Evolutionary conservation across 2,888 invertebrate species (phyloP).

Genomic region (Listrodromus nycthemerus): DNA sequence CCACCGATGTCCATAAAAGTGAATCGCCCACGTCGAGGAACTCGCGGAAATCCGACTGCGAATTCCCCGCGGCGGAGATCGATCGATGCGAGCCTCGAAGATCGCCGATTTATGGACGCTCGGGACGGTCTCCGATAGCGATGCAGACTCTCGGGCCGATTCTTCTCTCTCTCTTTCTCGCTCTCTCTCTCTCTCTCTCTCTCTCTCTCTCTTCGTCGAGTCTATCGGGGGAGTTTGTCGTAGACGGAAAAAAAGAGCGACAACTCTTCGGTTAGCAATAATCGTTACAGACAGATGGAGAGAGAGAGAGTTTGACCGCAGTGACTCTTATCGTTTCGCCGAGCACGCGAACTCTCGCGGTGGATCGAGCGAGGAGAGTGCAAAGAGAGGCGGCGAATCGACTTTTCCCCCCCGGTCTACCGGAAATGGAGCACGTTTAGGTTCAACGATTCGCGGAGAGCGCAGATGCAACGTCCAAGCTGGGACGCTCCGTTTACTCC

Average conservation of each 20-base stretch:
- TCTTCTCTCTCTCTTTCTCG: too few species aligned
- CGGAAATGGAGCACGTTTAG: conserved; percentile 55
- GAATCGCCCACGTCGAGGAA: neutral
- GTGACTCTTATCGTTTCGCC: conserved; percentile 58
- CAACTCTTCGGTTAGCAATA: neutral
- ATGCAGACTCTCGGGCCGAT: neutral
- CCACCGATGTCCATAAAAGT: conserved; percentile 36
- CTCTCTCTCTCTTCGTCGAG: too few species aligned
- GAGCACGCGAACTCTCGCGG: conserved; percentile 7
- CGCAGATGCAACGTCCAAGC: neutral
- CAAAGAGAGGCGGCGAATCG: conserved; percentile 3
- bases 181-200: too few species aligned
- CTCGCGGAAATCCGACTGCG: too few species aligned
- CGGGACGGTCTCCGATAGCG: neutral
- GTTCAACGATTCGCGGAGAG: conserved; percentile 47
- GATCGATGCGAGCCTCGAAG: neutral
- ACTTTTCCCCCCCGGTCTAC: conserved; percentile 41
- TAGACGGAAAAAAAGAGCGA: neutral
- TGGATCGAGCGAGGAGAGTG: conserved; percentile 4
- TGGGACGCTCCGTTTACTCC: neutral
- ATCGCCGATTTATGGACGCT: neutral
- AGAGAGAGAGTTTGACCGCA: conserved; percentile 35
- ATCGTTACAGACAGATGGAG: conserved; percentile 17
- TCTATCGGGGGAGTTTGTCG: neutral
- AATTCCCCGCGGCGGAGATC: too few species aligned